Conservation (phyloP, 1,140 invertebrate species). For the Papilio helenus region DNA sequence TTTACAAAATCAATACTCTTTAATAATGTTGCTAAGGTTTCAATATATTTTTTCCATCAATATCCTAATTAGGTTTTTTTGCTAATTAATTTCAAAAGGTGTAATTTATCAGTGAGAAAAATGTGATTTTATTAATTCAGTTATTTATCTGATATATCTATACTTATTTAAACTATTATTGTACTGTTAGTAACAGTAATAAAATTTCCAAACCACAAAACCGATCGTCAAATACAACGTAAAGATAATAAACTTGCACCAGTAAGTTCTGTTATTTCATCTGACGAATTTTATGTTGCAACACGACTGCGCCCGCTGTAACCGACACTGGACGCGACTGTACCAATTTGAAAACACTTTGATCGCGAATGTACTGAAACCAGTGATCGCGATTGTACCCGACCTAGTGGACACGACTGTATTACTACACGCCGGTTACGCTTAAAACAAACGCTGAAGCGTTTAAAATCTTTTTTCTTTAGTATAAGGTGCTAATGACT, state of each 20-base stretch:
- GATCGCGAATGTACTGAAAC: neutral
- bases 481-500: too few species aligned
- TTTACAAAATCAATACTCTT: neutral
- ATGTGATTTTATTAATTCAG: too few species aligned
- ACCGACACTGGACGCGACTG: conserved; percentile 1
- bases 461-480: neutral
- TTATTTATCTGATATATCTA: too few species aligned
- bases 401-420: neutral
- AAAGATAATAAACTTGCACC: conserved; percentile 3
- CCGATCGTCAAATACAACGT: neutral
- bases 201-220: conserved; percentile 25
- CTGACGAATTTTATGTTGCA: conserved; percentile 24
- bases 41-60: neutral
- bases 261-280: conserved; percentile 33
- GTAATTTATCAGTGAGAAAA: too few species aligned
- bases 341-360: neutral
- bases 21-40: neutral
- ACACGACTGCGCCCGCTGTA: conserved; percentile 2
- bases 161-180: neutral
- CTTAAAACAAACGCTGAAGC: conserved; percentile 2
- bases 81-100: neutral
- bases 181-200: conserved; percentile 15
- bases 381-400: neutral
- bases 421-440: neutral
- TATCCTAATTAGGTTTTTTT: neutral